These are phyloP conservation scores for Cyclura pinguis DNA, from an alignment of 2,797 vertebrate species.

Conservation along the genomic window DNA sequence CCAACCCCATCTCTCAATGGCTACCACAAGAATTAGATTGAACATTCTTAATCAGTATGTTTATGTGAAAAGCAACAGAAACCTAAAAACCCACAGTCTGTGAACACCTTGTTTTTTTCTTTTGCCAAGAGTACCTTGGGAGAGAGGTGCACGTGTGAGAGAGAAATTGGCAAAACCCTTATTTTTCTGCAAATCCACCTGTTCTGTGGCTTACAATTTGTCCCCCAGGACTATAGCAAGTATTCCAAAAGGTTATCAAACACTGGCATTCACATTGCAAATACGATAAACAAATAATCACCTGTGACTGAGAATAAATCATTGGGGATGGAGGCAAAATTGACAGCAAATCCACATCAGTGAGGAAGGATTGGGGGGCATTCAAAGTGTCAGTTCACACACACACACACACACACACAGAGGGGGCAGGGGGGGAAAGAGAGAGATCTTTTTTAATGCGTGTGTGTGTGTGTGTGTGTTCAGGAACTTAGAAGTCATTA, in stretches of 20 bases:
- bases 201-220: neutral
- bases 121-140: neutral
- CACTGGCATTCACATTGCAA: neutral
- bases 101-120: neutral
- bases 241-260: slow-evolving; percentile 3
- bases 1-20: neutral
- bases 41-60: neutral
- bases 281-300: neutral
- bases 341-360: neutral
- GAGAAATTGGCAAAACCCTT: neutral
- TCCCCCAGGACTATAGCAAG: neutral
- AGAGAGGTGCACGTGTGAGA: neutral
- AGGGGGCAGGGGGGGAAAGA: too few relatives aligned
- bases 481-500: too few relatives aligned
- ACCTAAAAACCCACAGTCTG: neutral
- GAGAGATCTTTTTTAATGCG: too few relatives aligned
- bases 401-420: too few relatives aligned
- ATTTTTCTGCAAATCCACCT: neutral
- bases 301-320: neutral
- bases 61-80: neutral
- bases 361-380: neutral
- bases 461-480: too few relatives aligned
- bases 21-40: neutral
- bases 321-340: too few relatives aligned
- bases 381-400: too few relatives aligned